phyloP scores from a whole-genome alignment of 2,797 vertebrate genomes.

The Bradypus variegatus region DNA sequence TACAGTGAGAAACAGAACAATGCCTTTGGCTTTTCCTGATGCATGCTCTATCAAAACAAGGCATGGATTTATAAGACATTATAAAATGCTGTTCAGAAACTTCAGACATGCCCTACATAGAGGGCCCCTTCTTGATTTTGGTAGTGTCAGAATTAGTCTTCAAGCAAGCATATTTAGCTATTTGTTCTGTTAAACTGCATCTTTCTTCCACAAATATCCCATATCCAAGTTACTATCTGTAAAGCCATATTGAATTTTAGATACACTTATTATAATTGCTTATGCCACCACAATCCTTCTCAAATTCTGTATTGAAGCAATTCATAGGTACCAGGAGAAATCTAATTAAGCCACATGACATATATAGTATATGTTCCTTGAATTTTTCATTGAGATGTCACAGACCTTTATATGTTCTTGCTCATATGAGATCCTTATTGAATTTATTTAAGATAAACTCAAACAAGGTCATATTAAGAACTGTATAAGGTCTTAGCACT shows the following conservation, averaged over 20 bases:
- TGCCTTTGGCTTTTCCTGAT: constrained; percentile 27
- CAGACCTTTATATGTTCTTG: neutral
- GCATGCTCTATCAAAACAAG: constrained; percentile 5
- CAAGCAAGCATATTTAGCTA: neutral
- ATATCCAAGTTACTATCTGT: neutral
- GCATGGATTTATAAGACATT: neutral
- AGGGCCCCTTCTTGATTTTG: constrained; percentile 1
- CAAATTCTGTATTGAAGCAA: constrained; percentile 16
- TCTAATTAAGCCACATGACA: constrained; percentile 14
- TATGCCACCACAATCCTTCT: neutral
- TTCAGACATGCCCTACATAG: neutral
- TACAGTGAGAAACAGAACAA: constrained; percentile 59
- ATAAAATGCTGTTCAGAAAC: constrained; percentile 11
- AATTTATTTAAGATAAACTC: constrained; percentile 28
- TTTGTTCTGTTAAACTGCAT: neutral
- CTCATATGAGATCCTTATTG: neutral
- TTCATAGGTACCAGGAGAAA: constrained; percentile 36
- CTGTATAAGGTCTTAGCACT: neutral
- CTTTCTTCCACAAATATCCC: neutral
- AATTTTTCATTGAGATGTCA: constrained; percentile 36
- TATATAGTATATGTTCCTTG: constrained; percentile 27
- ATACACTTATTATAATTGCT: constrained; percentile 21
- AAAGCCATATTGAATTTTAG: neutral
- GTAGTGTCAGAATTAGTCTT: neutral
- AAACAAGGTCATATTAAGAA: constrained; percentile 36